Conservation (phyloP, 2,888 invertebrate species). For the Caenorhabditis plicata region DNA sequence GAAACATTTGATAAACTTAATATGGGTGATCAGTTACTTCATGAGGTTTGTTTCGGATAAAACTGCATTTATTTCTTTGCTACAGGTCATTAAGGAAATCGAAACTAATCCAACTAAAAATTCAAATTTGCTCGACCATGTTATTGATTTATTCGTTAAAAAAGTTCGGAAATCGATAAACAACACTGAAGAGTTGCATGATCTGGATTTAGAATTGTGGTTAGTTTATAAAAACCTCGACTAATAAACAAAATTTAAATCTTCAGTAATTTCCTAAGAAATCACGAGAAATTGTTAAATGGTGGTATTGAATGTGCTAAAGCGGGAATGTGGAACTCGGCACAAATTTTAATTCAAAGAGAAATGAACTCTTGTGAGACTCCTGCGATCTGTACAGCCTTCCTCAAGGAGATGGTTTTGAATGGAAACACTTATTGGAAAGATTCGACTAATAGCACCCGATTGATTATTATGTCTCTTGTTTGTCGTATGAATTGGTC, state of each 20-base stretch:
- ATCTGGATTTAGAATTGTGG: slow-evolving; percentile 24
- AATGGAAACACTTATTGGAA: slow-evolving; percentile 33
- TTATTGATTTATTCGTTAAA: slow-evolving; percentile 33
- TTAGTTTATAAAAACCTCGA: slow-evolving; percentile 13
- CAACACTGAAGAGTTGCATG: slow-evolving; percentile 20
- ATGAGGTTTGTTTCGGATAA: not conserved
- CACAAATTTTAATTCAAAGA: slow-evolving; percentile 16
- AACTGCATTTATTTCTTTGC: not conserved
- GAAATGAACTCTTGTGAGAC: slow-evolving; percentile 9
- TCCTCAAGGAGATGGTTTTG: slow-evolving; percentile 21
- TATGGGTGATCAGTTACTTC: too few species aligned
- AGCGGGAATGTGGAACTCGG: slow-evolving; percentile 26
- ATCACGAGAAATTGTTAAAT: slow-evolving; percentile 23
- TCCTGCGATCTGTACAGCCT: slow-evolving; percentile 4
- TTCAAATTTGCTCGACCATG: slow-evolving; percentile 23
- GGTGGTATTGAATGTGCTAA: slow-evolving; percentile 25
- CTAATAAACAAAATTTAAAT: not conserved
- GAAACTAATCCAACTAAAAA: slow-evolving; percentile 28
- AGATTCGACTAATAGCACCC: slow-evolving; percentile 10
- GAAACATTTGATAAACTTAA: too few species aligned
- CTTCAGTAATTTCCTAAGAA: slow-evolving; percentile 31
- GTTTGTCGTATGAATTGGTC: slow-evolving; percentile 40
- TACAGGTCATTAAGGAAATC: slow-evolving; percentile 24
- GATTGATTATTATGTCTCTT: slow-evolving; percentile 23
- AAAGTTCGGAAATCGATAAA: slow-evolving; percentile 9